phyloP scores from a whole-genome alignment of 2,888 invertebrate genomes.

The Tridacna gigas region DNA sequence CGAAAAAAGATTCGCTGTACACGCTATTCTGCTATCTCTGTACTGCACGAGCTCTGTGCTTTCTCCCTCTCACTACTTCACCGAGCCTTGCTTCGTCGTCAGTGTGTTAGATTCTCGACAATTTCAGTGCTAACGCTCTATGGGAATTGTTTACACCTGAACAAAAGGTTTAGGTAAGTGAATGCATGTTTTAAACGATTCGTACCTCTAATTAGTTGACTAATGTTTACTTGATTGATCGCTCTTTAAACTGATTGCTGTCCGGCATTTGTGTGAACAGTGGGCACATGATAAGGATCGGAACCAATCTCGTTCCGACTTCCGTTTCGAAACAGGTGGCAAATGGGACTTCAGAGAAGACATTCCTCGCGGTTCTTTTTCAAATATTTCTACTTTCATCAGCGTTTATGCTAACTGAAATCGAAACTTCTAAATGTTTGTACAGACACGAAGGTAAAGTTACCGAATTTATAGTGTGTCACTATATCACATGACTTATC shows the following conservation, averaged over 20 bases:
- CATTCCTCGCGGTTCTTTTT: too few relatives aligned
- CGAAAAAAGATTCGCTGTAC: conserved; percentile 2
- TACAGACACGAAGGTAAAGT: too few relatives aligned
- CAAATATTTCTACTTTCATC: too few relatives aligned
- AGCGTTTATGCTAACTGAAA: too few relatives aligned
- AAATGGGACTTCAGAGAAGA: too few relatives aligned
- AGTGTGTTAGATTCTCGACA: background rate
- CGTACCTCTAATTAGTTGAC: too few relatives aligned
- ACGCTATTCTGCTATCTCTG: conserved; percentile 12
- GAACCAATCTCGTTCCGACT: background rate
- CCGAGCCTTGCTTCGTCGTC: background rate
- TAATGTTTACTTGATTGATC: too few relatives aligned
- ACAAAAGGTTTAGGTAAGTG: conserved; percentile 5
- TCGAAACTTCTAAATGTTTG: too few relatives aligned
- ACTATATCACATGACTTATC: too few relatives aligned
- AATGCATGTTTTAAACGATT: background rate
- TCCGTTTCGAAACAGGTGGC: conserved; percentile 16
- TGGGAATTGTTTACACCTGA: conserved; percentile 13
- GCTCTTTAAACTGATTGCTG: background rate
- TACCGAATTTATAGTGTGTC: too few relatives aligned
- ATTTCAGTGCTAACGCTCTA: conserved; percentile 7
- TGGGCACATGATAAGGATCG: conserved; percentile 15
- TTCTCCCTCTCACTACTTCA: conserved; percentile 9
- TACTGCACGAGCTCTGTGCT: background rate
- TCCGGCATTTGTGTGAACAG: background rate